Conservation (phyloP, 2,113 vertebrate genomes). For the Noctilio leporinus region DNA sequence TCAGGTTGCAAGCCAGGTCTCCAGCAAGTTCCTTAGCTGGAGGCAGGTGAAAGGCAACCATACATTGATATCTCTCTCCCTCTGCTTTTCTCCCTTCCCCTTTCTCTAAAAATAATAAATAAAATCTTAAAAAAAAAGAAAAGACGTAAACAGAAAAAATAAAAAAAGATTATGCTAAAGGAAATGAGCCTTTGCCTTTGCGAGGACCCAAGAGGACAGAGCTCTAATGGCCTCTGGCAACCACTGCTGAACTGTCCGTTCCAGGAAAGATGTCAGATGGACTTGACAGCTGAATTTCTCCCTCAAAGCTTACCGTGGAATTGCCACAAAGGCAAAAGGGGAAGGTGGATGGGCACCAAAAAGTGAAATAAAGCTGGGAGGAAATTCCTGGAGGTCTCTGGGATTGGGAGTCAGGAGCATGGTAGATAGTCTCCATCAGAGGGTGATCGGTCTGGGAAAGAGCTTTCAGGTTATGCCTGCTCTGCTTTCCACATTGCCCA, state of each 20-base stretch:
- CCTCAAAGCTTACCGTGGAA: background rate
- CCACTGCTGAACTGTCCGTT: background rate
- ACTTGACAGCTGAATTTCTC: background rate
- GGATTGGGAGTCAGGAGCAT: rapidly evolving
- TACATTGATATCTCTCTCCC: too few relatives aligned
- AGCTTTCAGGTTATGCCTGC: background rate
- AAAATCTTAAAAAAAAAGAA: too few relatives aligned
- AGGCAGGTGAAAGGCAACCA: too few relatives aligned
- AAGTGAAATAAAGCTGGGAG: background rate
- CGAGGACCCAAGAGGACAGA: too few relatives aligned
- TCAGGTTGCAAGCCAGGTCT: too few relatives aligned
- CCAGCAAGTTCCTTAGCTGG: too few relatives aligned
- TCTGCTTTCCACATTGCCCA: too few relatives aligned
- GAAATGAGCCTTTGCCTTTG: background rate
- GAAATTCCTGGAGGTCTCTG: background rate
- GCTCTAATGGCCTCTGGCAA: background rate
- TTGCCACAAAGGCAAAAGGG: background rate
- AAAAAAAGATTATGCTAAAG: background rate
- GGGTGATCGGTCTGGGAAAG: background rate
- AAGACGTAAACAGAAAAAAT: background rate
- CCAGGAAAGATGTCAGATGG: background rate
- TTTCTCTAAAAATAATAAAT: too few relatives aligned
- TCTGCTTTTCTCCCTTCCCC: too few relatives aligned
- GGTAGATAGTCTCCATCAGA: background rate
- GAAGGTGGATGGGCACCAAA: background rate